Conservation (phyloP, 2,797 vertebrate species). For the Parauchenoglanis punctatus region DNA sequence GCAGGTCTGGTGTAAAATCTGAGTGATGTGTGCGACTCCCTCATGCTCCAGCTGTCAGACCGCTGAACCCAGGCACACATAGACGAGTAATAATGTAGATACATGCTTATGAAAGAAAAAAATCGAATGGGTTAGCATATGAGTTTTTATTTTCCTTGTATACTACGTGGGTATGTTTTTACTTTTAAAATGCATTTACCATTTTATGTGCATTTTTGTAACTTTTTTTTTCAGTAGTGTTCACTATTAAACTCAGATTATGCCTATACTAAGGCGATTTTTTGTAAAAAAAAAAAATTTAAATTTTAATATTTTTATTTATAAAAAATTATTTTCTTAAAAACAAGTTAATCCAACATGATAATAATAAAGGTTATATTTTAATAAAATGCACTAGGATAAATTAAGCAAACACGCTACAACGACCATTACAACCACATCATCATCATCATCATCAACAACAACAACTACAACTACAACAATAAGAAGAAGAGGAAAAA, state of each 20-base stretch:
- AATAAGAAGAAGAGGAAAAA: not conserved
- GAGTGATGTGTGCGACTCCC: slow-evolving; percentile 50
- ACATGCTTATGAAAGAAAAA: not conserved
- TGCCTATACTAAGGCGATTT: not conserved
- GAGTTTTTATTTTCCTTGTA: not conserved
- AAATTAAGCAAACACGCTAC: not conserved
- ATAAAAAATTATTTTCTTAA: not conserved
- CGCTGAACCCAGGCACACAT: not conserved
- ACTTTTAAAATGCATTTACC: not conserved
- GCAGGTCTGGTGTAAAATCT: slow-evolving; percentile 44
- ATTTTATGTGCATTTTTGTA: not conserved
- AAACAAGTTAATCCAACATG: not conserved
- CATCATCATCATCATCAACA: not conserved
- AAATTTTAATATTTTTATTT: not conserved
- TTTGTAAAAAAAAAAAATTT: not conserved
- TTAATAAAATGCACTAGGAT: not conserved
- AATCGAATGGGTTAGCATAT: not conserved
- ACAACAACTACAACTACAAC: not conserved
- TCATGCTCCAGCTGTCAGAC: not conserved
- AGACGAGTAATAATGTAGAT: not conserved
- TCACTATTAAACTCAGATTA: not conserved
- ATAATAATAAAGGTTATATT: not conserved
- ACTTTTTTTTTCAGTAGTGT: not conserved
- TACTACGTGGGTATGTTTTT: not conserved
- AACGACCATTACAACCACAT: not conserved